These are phyloP conservation scores for Listronotus oregonensis DNA, from an alignment of 1,140 invertebrate genomes.

Conservation along the genomic window DNA sequence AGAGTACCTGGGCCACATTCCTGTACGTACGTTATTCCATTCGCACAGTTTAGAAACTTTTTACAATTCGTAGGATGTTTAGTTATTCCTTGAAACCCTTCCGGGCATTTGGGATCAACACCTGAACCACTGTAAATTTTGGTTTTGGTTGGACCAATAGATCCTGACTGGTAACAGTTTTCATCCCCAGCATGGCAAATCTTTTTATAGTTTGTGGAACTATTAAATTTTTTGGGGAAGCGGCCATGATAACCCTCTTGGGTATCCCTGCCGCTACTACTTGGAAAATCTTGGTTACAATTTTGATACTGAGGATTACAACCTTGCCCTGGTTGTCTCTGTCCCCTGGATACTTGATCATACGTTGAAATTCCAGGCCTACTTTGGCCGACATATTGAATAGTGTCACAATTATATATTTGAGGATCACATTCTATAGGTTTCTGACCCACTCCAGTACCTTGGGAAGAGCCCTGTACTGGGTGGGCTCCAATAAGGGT, in stretches of 20 bases:
- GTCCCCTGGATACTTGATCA: not conserved
- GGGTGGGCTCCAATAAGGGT: conserved; percentile 2
- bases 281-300: not conserved
- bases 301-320: conserved; percentile 7
- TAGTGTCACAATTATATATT: conserved; percentile 23
- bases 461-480: not conserved
- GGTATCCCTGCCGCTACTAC: not conserved
- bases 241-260: not conserved
- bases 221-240: not conserved
- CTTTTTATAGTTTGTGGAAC: conserved; percentile 28
- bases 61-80: conserved; percentile 67
- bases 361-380: not conserved
- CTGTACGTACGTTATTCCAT: conserved; percentile 64
- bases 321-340: no score
- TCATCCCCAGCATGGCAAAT: conserved; percentile 29
- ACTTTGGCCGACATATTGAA: not conserved
- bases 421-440: conserved; percentile 8
- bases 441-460: not conserved
- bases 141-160: not conserved
- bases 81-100: conserved; percentile 60
- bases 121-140: not conserved
- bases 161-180: conserved; percentile 13
- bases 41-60: conserved; percentile 70
- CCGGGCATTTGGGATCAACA: conserved; percentile 54
- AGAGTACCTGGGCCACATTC: conserved; percentile 70